phyloP scores from a whole-genome alignment of 2,888 invertebrate species.

The Hydropsyche betteni region DNA sequence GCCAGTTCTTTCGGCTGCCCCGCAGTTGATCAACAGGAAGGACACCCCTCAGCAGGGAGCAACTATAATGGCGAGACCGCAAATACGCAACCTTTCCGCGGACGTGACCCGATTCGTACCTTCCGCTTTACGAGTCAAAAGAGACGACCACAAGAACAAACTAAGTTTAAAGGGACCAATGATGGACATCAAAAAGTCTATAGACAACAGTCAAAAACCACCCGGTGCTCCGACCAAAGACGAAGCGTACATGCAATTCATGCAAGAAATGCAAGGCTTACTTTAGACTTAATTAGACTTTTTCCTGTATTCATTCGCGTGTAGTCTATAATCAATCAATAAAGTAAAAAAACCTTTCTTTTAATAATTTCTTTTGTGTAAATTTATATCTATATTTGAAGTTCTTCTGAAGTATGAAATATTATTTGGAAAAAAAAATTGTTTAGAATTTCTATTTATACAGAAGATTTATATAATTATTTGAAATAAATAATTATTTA shows the following conservation, averaged over 20 bases:
- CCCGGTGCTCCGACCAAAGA: constrained; percentile 81
- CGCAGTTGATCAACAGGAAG: constrained; percentile 80
- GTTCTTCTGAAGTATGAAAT: too few relatives aligned
- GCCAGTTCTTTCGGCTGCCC: constrained; percentile 83
- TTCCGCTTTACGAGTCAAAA: constrained; percentile 88
- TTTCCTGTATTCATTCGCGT: too few relatives aligned
- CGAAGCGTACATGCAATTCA: constrained; percentile 98
- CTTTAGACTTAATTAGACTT: constrained; percentile 64
- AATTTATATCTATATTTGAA: too few relatives aligned
- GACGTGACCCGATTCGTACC: constrained; percentile 97
- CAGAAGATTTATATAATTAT: too few relatives aligned
- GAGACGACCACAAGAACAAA: constrained; percentile 78
- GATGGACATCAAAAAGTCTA: constrained; percentile 65
- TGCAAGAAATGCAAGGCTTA: constrained; percentile 97
- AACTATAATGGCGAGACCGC: constrained; percentile 96
- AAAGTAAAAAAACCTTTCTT: too few relatives aligned
- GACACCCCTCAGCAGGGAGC: constrained; percentile 73
- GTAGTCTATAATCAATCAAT: too few relatives aligned
- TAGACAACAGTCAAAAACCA: constrained; percentile 61
- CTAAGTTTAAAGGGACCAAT: constrained; percentile 65
- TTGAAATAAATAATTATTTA: too few relatives aligned
- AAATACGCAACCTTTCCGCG: constrained; percentile 90
- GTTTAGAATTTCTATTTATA: too few relatives aligned
- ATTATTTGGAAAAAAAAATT: too few relatives aligned
- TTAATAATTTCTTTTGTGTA: too few relatives aligned